phyloP scores from a whole-genome alignment of 2,888 invertebrate genomes.

The Periphyllus acericola region DNA sequence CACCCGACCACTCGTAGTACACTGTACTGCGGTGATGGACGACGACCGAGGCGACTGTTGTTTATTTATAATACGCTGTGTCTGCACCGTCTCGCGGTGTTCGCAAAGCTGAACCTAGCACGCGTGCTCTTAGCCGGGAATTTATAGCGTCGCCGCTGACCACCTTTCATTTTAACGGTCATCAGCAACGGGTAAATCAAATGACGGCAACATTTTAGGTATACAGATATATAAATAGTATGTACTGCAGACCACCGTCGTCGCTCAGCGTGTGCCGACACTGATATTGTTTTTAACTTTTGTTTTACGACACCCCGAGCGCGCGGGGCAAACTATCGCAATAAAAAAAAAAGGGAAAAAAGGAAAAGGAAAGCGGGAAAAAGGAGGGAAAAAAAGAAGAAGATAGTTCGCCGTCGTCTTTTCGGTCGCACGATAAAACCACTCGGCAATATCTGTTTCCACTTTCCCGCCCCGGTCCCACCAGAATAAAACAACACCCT shows the following conservation, averaged over 20 bases:
- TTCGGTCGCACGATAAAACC: constrained; percentile 18
- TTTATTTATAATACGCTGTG: not conserved
- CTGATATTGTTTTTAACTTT: constrained; percentile 49
- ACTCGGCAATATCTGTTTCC: constrained; percentile 36
- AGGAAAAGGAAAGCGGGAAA: not conserved
- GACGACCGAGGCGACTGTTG: not conserved
- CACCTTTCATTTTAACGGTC: constrained; percentile 12
- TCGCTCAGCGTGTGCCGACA: not conserved
- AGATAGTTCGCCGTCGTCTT: not conserved
- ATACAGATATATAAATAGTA: not conserved
- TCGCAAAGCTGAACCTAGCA: not conserved
- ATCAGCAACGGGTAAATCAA: not conserved
- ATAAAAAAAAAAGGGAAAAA: not conserved
- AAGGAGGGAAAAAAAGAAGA: not conserved
- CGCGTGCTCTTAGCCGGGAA: not conserved
- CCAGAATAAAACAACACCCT: not conserved
- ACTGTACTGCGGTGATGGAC: not conserved
- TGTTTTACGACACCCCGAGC: constrained; percentile 25
- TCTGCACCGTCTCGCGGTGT: not conserved
- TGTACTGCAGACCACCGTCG: not conserved
- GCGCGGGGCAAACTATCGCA: not conserved
- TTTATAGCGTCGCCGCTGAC: not conserved
- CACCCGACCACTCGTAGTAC: no score
- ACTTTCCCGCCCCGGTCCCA: not conserved
- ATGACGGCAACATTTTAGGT: not conserved